Conservation (phyloP, 2,797 vertebrate genomes). For the Ptychadena robeensis region DNA sequence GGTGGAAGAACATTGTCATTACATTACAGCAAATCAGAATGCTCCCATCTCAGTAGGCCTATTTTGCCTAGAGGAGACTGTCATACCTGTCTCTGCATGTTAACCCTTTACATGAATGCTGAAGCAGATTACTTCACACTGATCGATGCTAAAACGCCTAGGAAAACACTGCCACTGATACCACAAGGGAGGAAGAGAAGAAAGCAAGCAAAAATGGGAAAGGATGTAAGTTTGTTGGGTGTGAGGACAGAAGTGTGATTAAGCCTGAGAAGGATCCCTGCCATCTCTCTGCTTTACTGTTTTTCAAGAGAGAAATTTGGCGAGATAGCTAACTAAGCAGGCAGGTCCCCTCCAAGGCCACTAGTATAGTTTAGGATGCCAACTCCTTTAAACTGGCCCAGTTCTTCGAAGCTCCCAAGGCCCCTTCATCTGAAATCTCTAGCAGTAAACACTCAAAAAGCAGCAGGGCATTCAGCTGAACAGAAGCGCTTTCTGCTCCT, state of each 20-base stretch:
- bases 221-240: conserved; percentile 64
- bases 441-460: conserved; percentile 67
- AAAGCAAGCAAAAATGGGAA: conserved; percentile 56
- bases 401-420: conserved; percentile 70
- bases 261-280: conserved; percentile 66
- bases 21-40: conserved; percentile 54
- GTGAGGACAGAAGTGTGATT: conserved; percentile 64
- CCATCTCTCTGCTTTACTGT: conserved; percentile 65
- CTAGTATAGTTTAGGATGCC: conserved; percentile 64
- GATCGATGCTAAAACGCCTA: conserved; percentile 7
- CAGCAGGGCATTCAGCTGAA: conserved; percentile 68
- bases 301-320: conserved; percentile 70
- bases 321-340: conserved; percentile 70
- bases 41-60: conserved; percentile 54
- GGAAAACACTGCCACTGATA: conserved; percentile 34
- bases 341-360: conserved; percentile 74
- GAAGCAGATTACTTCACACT: conserved; percentile 23
- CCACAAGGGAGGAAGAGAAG: background rate
- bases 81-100: conserved; percentile 52
- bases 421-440: conserved; percentile 62
- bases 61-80: conserved; percentile 56
- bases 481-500: conserved; percentile 59
- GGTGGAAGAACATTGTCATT: conserved; percentile 58
- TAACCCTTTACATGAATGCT: conserved; percentile 33
- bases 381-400: conserved; percentile 68